A percentile compares a stretch with the other conserved stretches of the same genome.
These are phyloP conservation scores for Portunus trituberculatus DNA, from an alignment of 1,140 invertebrate species.

Conservation along the genomic window DNA sequence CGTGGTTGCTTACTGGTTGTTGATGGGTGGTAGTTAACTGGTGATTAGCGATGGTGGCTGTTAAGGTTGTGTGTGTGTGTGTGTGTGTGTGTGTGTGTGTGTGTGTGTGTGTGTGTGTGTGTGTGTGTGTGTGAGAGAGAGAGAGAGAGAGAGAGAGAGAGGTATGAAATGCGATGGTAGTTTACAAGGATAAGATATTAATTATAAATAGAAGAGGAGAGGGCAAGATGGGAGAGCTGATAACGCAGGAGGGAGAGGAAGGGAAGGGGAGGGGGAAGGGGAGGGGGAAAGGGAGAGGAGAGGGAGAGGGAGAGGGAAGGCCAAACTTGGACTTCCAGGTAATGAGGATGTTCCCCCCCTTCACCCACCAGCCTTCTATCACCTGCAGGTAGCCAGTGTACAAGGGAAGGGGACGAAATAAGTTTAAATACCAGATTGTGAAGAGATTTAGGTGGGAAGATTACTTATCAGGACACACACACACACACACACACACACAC, in stretches of 20 bases:
- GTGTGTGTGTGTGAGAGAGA: background rate
- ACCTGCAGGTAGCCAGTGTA: background rate
- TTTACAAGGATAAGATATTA: background rate
- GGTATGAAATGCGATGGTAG: background rate
- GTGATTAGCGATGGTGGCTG: background rate
- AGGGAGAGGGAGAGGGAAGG: background rate
- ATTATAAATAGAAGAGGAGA: constrained; percentile 5
- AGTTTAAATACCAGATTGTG: background rate
- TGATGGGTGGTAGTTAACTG: background rate
- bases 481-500: background rate
- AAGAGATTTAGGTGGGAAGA: background rate
- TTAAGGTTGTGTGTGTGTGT: background rate
- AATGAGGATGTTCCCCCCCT: no score
- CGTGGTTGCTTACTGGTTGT: background rate
- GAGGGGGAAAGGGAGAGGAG: background rate
- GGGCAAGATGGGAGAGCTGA: background rate
- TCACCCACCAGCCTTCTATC: background rate
- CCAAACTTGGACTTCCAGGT: constrained; percentile 22
- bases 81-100: constrained; percentile 11
- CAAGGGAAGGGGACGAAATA: background rate
- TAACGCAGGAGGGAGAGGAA: background rate
- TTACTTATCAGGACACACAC: background rate
- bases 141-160: constrained; percentile 8
- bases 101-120: background rate
- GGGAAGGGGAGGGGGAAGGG: background rate